phyloP scores from a whole-genome alignment of 2,113 vertebrate genomes.

The Corythornis madagascariensis region DNA sequence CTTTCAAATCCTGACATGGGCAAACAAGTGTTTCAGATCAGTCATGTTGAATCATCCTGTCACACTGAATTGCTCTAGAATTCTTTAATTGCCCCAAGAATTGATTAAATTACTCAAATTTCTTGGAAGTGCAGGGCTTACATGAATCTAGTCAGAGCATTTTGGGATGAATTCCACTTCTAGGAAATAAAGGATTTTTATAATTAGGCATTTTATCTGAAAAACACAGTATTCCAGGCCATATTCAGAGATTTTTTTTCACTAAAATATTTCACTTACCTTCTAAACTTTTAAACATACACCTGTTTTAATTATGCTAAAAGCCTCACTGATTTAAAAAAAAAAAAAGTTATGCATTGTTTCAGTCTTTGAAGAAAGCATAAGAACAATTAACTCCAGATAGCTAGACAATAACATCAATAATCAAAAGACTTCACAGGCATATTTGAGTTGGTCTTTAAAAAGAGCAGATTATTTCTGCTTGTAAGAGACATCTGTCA shows the following conservation, averaged over 20 bases:
- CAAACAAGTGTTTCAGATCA: not conserved
- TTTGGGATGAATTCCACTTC: not conserved
- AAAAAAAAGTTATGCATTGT: not conserved
- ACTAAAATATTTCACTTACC: not conserved
- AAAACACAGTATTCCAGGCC: not conserved
- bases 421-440: not conserved
- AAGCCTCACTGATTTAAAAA: not conserved
- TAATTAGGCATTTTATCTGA: not conserved
- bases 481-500: not conserved
- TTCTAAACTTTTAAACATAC: not conserved
- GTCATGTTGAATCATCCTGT: not conserved
- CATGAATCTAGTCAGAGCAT: not conserved
- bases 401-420: not conserved
- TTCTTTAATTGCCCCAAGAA: not conserved
- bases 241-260: not conserved
- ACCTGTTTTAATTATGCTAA: not conserved
- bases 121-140: not conserved
- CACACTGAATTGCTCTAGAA: not conserved
- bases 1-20: not conserved
- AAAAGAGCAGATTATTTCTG: not conserved
- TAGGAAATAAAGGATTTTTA: not conserved
- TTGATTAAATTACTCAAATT: not conserved
- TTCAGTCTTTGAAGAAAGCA: not conserved
- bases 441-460: not conserved
- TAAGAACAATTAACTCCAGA: not conserved